phyloP scores from a whole-genome alignment of 2,797 vertebrate species.

The Hylomyscus alleni region DNA sequence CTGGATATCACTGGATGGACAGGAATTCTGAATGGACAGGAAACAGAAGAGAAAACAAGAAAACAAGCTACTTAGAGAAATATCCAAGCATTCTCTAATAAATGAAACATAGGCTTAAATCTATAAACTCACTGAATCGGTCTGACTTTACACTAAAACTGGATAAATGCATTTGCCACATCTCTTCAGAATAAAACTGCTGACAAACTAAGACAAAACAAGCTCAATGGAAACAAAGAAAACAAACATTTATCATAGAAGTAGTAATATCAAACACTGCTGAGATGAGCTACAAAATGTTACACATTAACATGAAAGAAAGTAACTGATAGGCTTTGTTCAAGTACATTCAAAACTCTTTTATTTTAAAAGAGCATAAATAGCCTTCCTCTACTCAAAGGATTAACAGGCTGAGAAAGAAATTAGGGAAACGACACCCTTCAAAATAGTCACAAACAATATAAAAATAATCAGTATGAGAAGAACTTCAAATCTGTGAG shows the following conservation, averaged over 20 bases:
- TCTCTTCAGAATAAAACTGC: neutral
- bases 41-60: slow-evolving; percentile 33
- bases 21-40: neutral
- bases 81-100: neutral
- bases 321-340: neutral
- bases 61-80: neutral
- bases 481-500: neutral
- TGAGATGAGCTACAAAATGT: neutral
- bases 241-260: neutral
- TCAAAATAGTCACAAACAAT: neutral
- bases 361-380: neutral
- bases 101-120: neutral
- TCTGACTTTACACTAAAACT: neutral
- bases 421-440: neutral
- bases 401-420: neutral
- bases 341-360: neutral
- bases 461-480: neutral
- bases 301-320: slow-evolving; percentile 8
- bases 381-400: neutral
- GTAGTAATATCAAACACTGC: neutral
- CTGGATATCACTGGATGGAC: neutral
- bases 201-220: neutral
- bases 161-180: neutral
- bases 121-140: neutral
- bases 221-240: neutral